Evolutionary conservation across 2,113 vertebrate species (phyloP), one percentile per base, ranked within the genome.

Genomic region (Grallaria varia): DNA sequence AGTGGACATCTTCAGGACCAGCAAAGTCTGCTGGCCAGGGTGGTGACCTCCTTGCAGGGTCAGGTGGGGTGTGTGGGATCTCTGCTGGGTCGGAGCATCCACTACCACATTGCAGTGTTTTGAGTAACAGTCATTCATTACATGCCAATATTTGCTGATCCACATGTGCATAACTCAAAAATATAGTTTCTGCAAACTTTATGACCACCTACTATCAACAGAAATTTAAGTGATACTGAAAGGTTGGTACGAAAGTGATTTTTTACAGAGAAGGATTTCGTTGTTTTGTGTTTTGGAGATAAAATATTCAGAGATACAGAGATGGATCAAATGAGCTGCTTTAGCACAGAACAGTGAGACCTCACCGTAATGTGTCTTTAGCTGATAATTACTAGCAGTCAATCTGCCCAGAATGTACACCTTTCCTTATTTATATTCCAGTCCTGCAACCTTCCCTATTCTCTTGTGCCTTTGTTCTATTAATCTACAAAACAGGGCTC

Each of bases 381-480:
- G 73, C 79, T 68, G 93, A 68, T 91, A 91, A 94, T 75, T 95
- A 88, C 85, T 66, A 68, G 62, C 50, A 78, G 72, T 66, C 81
- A 63, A 84, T 88, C 93, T 89, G 95, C 92, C 82, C 85, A 44
- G 83, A 68, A 89, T 25, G 93, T 85, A 86, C 95, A 97, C 96
- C 95, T 98, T 98, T 87, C 84, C 97, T 97, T 94, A 97, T 98
- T 97, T 97, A 96, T 98, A 98, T 98, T 97, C 98, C 55, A n/a
- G 85, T 76, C 88, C 96, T 83, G 94, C 94, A 72, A 95, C 91
- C 94, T 95, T 91, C 95, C 89, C 80, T 96, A 90, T 94, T 96
- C 97, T 97, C 81, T 11, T 82, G 95, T 95, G 97, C 94, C 97
- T 98, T 97, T 98, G 97, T 98, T 98, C 98, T 98, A 95, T 97